These are phyloP conservation scores for Dasypogon diadema DNA, from an alignment of 2,888 invertebrate genomes.

Conservation along the genomic window DNA sequence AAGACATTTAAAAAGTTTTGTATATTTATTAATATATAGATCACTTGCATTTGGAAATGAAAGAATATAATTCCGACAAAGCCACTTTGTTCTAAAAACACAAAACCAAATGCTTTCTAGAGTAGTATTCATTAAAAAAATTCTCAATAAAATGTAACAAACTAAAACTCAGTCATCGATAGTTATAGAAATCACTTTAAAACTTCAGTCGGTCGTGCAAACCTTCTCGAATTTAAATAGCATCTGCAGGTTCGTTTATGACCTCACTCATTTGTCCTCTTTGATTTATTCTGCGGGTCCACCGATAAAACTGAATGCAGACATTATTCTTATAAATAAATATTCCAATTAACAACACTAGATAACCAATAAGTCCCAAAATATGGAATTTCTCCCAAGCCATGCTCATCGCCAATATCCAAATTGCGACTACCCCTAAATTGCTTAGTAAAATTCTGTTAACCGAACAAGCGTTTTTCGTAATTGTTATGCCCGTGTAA, in stretches of 20 bases:
- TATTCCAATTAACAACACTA: slow-evolving; percentile 83
- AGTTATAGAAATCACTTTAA: slow-evolving; percentile 3
- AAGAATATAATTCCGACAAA: not conserved
- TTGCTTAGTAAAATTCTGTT: slow-evolving; percentile 92
- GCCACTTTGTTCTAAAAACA: not conserved
- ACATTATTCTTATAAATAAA: slow-evolving; percentile 82
- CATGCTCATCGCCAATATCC: slow-evolving; percentile 82
- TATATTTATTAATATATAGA: no score
- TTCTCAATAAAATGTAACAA: not conserved
- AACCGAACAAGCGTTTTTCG: slow-evolving; percentile 93
- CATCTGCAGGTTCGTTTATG: slow-evolving; percentile 63
- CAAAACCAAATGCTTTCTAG: not conserved
- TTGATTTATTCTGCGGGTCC: slow-evolving; percentile 60
- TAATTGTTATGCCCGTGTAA: slow-evolving; percentile 91
- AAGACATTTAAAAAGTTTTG: no score
- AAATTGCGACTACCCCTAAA: slow-evolving; percentile 90
- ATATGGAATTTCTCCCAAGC: slow-evolving; percentile 85
- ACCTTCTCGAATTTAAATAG: slow-evolving; percentile 28
- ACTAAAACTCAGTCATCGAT: slow-evolving; percentile 4
- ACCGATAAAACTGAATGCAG: slow-evolving; percentile 63
- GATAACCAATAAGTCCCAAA: slow-evolving; percentile 83
- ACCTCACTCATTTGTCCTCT: slow-evolving; percentile 50
- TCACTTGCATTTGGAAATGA: no score
- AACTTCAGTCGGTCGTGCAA: not conserved
- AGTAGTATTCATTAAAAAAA: not conserved